phyloP scores from a whole-genome alignment of 2,888 invertebrate species.

The Corbicula japonica region DNA sequence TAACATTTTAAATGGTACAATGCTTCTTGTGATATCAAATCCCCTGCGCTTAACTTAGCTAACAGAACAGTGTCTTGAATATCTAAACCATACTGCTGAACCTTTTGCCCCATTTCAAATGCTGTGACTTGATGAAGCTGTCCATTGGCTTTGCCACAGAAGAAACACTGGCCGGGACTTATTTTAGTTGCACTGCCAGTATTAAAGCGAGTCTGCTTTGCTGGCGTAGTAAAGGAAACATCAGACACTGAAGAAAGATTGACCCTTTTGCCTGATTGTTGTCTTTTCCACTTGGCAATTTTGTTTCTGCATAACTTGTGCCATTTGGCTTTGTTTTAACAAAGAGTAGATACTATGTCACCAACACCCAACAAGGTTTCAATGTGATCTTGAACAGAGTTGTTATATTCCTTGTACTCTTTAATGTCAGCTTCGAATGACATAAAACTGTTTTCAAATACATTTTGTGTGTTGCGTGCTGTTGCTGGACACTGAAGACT shows the following conservation, averaged over 20 bases:
- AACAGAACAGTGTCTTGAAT: slow-evolving; percentile 29
- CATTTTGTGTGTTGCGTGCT: neutral
- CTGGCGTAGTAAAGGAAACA: neutral
- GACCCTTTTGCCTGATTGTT: neutral
- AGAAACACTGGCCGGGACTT: neutral
- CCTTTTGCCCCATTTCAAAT: slow-evolving; percentile 2
- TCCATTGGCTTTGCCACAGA: neutral
- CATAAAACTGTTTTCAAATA: neutral
- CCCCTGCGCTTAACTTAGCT: slow-evolving; percentile 49
- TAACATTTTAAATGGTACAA: slow-evolving; percentile 43
- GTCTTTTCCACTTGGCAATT: neutral
- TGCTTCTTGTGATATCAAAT: slow-evolving; percentile 55
- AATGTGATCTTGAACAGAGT: neutral
- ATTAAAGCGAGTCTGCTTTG: neutral
- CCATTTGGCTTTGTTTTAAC: slow-evolving; percentile 6
- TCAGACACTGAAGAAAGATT: neutral
- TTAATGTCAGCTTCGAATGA: neutral
- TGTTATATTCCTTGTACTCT: neutral
- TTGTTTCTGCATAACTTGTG: slow-evolving; percentile 9
- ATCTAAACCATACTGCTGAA: slow-evolving; percentile 20
- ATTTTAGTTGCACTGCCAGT: neutral
- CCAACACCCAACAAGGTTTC: neutral
- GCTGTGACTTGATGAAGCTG: neutral
- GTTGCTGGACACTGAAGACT: neutral
- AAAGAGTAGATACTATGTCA: neutral